A percentile compares a stretch with the other conserved stretches of the same genome.
Evolutionary conservation across 37 sponge, comb jelly and placozoan genomes (phyloP).

Genomic region (Ephydatia muelleri): DNA sequence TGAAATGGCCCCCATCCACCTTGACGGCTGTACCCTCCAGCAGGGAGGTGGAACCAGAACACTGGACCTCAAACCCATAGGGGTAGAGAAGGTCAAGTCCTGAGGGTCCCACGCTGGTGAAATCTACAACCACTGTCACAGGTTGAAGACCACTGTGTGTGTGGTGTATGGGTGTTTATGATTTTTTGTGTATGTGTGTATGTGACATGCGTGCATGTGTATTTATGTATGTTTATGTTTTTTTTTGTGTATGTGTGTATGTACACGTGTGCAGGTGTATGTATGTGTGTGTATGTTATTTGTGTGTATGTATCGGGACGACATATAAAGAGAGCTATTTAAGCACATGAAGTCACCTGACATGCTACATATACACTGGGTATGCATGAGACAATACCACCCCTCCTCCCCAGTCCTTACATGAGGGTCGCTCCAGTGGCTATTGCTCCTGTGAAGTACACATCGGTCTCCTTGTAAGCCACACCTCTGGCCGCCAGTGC

Average conservation of each 20-base stretch:
- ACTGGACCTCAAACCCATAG: slow-evolving; percentile 63
- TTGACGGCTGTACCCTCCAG: slow-evolving; percentile 37
- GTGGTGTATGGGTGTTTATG: neutral
- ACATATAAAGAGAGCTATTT: neutral
- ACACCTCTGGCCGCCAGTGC: slow-evolving; percentile 41
- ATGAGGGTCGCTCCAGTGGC: slow-evolving; percentile 19
- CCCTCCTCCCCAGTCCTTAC: neutral
- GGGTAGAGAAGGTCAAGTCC: slow-evolving; percentile 37
- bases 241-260: too few relatives aligned
- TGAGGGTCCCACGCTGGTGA: neutral
- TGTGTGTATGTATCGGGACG: too few relatives aligned
- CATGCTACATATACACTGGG: too few relatives aligned
- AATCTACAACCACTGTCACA: slow-evolving; percentile 13
- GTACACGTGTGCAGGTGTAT: neutral
- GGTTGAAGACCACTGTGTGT: neutral
- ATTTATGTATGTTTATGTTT: neutral
- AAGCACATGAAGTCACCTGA: neutral
- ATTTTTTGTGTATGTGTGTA: too few relatives aligned
- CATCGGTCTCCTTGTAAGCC: slow-evolving; percentile 16
- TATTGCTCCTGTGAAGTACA: slow-evolving; percentile 51
- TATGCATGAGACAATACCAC: neutral
- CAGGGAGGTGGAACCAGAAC: slow-evolving; percentile 1
- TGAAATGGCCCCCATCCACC: neutral
- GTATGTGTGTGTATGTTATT: neutral
- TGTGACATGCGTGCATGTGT: neutral